Evolutionary conservation across 2,888 invertebrate genomes (phyloP).

Genomic region (Marasmarcha lunaedactyla): DNA sequence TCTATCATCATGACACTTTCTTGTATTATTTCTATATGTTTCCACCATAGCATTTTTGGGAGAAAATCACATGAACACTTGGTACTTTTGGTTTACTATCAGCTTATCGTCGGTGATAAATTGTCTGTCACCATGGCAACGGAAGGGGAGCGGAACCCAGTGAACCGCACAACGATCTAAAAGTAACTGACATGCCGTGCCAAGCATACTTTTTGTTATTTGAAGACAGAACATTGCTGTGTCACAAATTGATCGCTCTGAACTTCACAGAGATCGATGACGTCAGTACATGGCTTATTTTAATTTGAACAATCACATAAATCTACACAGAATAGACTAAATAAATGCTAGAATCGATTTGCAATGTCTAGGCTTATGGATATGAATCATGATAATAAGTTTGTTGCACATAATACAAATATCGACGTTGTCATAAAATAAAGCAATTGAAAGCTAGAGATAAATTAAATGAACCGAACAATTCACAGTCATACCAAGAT

Average conservation of each 20-base stretch:
- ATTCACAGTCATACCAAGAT: too few relatives aligned
- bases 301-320: too few relatives aligned
- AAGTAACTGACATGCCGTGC: slow-evolving; percentile 48
- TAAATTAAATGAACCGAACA: too few relatives aligned
- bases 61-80: not conserved
- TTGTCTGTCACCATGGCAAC: slow-evolving; percentile 49
- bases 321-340: too few relatives aligned
- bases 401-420: too few relatives aligned
- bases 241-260: slow-evolving; percentile 40
- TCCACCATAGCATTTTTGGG: slow-evolving; percentile 65
- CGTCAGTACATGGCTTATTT: slow-evolving; percentile 25
- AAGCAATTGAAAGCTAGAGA: too few relatives aligned
- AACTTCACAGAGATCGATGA: slow-evolving; percentile 47
- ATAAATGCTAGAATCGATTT: too few relatives aligned
- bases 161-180: slow-evolving; percentile 42
- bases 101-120: not conserved
- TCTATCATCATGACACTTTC: slow-evolving; percentile 49
- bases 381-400: too few relatives aligned
- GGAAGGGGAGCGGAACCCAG: slow-evolving; percentile 29
- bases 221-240: slow-evolving; percentile 41
- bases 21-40: slow-evolving; percentile 49
- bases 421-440: too few relatives aligned
- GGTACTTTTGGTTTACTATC: not conserved
- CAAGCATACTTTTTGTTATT: slow-evolving; percentile 41
- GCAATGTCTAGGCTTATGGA: too few relatives aligned